These are phyloP conservation scores for Limosa lapponica DNA, from an alignment of 2,797 vertebrate genomes.

Conservation along the genomic window DNA sequence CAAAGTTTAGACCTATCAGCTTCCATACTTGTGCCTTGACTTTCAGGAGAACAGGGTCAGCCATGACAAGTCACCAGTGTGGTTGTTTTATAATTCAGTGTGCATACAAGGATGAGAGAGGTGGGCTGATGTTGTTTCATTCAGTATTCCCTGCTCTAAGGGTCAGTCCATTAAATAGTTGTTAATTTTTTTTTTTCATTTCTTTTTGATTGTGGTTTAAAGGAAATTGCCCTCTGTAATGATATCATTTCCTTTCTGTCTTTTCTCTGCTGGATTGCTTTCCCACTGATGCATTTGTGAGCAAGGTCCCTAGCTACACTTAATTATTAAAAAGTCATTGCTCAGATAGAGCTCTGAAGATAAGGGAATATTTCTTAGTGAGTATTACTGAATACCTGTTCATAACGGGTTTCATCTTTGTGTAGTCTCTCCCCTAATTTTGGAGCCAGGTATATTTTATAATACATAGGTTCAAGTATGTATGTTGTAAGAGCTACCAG, in stretches of 20 bases:
- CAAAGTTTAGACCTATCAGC: background rate
- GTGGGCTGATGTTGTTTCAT: background rate
- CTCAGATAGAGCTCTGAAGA: background rate
- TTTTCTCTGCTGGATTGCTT: conserved; percentile 3
- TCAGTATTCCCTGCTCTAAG: background rate
- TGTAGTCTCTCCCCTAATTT: background rate
- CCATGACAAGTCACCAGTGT: background rate
- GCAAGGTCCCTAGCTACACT: background rate
- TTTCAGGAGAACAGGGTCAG: background rate
- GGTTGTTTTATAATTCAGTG: background rate
- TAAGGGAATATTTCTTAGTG: background rate
- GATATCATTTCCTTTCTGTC: background rate
- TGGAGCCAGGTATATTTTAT: background rate
- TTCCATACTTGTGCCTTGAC: background rate
- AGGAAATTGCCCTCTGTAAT: background rate
- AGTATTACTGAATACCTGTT: background rate
- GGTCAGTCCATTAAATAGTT: background rate
- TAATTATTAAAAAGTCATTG: conserved; percentile 38
- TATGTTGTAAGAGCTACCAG: background rate
- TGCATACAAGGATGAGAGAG: background rate
- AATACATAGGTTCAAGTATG: background rate
- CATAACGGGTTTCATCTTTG: background rate
- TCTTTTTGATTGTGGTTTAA: background rate
- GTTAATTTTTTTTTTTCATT: background rate
- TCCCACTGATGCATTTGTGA: background rate